Percentiles rank a stretch among this genome's conserved stretches.
Evolutionary conservation across 2,888 invertebrate species (phyloP).

Genomic region (Diarsia brunnea): DNA sequence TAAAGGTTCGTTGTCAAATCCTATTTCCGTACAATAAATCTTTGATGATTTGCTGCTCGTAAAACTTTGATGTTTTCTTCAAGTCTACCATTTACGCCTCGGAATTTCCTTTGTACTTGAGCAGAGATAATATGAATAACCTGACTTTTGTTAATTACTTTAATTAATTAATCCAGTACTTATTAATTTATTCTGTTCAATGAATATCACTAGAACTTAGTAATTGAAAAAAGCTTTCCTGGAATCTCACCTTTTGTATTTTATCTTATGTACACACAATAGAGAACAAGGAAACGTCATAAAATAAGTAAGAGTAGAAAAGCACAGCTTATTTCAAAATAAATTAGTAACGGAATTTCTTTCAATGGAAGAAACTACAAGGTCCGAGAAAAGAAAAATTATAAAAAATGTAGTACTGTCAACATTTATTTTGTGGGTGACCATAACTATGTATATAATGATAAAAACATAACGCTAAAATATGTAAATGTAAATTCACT

Average conservation of each 20-base stretch:
- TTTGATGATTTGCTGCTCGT: constrained; percentile 57
- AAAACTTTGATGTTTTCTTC: constrained; percentile 55
- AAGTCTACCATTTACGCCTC: constrained; percentile 19
- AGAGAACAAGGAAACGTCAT: too few species aligned
- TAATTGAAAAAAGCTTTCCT: not conserved
- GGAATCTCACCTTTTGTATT: not conserved
- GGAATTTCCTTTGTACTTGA: constrained; percentile 35
- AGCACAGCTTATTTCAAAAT: too few species aligned
- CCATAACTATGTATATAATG: too few species aligned
- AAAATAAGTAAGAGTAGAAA: too few species aligned
- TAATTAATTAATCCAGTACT: not conserved
- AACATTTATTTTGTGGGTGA: too few species aligned
- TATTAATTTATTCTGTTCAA: constrained; percentile 3
- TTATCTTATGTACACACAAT: too few species aligned
- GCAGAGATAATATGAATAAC: constrained; percentile 14
- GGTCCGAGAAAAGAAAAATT: too few species aligned
- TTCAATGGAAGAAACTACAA: too few species aligned
- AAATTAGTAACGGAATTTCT: too few species aligned
- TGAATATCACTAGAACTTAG: not conserved
- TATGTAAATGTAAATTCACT: not conserved
- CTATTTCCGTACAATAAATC: constrained; percentile 57
- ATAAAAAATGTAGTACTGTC: not conserved
- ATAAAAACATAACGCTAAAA: not conserved
- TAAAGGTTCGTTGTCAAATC: constrained; percentile 46
- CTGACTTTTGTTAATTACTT: constrained; percentile 12